A percentile compares a stretch with the other conserved stretches of the same genome.
phyloP scores from a whole-genome alignment of 2,888 invertebrate species.

The Andrena minutula region DNA sequence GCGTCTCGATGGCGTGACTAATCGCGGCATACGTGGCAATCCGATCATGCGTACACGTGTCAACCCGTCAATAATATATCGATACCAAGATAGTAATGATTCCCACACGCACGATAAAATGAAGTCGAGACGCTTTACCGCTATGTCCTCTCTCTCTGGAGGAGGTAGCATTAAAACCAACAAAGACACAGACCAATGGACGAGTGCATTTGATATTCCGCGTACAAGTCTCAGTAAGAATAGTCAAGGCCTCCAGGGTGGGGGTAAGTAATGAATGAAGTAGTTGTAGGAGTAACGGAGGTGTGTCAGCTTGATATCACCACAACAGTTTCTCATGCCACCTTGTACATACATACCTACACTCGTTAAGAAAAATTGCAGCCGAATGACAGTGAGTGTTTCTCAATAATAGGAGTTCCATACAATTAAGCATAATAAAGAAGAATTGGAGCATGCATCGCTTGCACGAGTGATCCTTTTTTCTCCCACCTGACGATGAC shows the following conservation, averaged over 20 bases:
- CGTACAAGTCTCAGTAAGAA: slow-evolving; percentile 25
- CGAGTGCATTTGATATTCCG: slow-evolving; percentile 16
- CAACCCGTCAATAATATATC: slow-evolving; percentile 28
- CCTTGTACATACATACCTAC: background rate
- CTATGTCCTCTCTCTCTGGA: background rate
- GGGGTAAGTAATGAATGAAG: slow-evolving; percentile 45
- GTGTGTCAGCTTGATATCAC: slow-evolving; percentile 36
- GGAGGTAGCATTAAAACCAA: background rate
- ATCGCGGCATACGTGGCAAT: slow-evolving; percentile 41
- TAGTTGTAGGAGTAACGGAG: slow-evolving; percentile 55
- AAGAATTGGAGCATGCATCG: background rate
- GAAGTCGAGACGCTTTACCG: background rate
- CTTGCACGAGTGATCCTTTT: background rate
- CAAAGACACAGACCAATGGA: background rate
- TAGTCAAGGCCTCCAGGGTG: slow-evolving; percentile 4
- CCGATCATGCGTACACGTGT: slow-evolving; percentile 29
- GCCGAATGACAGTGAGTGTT: background rate
- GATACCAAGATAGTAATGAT: slow-evolving; percentile 25
- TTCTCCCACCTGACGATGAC: background rate
- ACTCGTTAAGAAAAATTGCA: background rate
- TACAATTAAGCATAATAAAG: background rate
- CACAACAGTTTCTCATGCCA: slow-evolving; percentile 25
- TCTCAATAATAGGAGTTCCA: background rate
- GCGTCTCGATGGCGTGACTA: slow-evolving; percentile 41
- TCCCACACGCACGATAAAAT: slow-evolving; percentile 10